Evolutionary conservation across 2,888 invertebrate species (phyloP).

Genomic region (Pegoplata infirma): DNA sequence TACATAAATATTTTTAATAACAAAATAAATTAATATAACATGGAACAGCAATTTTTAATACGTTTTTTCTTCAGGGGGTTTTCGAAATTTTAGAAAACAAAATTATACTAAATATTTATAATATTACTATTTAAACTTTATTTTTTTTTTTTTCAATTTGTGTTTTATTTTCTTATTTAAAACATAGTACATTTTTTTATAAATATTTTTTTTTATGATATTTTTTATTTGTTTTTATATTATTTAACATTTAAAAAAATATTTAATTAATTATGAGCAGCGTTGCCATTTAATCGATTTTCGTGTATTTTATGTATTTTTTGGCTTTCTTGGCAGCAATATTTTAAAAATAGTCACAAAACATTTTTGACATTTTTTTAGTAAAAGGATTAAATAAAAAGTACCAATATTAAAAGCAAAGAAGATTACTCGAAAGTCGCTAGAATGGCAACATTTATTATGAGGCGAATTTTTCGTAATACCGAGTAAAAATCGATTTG

Average conservation of each 20-base stretch:
- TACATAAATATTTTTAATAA: slow-evolving; percentile 1
- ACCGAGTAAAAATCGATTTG: too few relatives aligned
- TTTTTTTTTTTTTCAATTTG: slow-evolving; percentile 18
- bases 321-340: too few relatives aligned
- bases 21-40: slow-evolving; percentile 13
- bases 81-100: slow-evolving; percentile 11
- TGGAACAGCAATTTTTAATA: slow-evolving; percentile 24
- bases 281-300: too few relatives aligned
- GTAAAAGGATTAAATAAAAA: too few relatives aligned
- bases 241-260: slow-evolving; percentile 52
- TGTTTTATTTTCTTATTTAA: not conserved
- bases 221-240: slow-evolving; percentile 29
- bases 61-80: not conserved
- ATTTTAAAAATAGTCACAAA: too few relatives aligned
- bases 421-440: too few relatives aligned
- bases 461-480: too few relatives aligned
- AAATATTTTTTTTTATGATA: slow-evolving; percentile 21
- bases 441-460: too few relatives aligned
- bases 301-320: too few relatives aligned
- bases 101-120: slow-evolving; percentile 37
- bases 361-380: too few relatives aligned
- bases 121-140: slow-evolving; percentile 20
- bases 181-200: slow-evolving; percentile 23
- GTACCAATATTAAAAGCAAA: too few relatives aligned
- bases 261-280: slow-evolving; percentile 52